These are phyloP conservation scores for Callospermophilus lateralis DNA, from an alignment of 2,113 vertebrate species.

Conservation along the genomic window DNA sequence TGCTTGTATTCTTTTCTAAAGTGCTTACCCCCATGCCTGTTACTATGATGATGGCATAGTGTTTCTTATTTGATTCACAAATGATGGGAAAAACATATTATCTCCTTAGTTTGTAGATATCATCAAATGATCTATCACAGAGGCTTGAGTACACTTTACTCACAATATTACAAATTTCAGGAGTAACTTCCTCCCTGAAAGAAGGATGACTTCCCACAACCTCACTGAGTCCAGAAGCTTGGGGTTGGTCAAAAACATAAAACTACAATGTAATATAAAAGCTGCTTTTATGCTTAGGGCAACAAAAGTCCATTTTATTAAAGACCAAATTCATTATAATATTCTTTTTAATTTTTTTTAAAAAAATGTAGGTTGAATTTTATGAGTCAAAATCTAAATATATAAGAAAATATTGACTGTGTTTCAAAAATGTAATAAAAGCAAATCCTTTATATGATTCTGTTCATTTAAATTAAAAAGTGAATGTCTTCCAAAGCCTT, in stretches of 20 bases:
- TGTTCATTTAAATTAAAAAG: slow-evolving; percentile 44
- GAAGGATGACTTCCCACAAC: not conserved
- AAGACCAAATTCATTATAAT: slow-evolving; percentile 23
- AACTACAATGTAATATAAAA: slow-evolving; percentile 31
- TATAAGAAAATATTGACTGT: not conserved
- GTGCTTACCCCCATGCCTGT: not conserved
- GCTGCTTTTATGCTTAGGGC: not conserved
- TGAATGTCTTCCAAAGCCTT: not conserved
- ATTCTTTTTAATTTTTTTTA: not conserved
- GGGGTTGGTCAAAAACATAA: not conserved
- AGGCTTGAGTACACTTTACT: not conserved
- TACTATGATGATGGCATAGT: not conserved
- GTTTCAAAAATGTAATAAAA: not conserved
- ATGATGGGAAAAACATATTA: not conserved
- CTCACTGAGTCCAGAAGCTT: not conserved
- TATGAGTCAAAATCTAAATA: slow-evolving; percentile 25
- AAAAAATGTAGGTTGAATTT: not conserved
- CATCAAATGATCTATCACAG: not conserved
- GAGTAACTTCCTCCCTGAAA: slow-evolving; percentile 1
- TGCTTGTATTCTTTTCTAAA: not conserved
- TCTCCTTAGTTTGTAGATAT: not conserved
- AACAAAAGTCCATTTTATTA: slow-evolving; percentile 13
- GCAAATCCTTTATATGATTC: slow-evolving; percentile 42
- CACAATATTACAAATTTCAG: not conserved
- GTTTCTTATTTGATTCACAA: slow-evolving; percentile 12